These are phyloP conservation scores for Cyrtodaria siliqua DNA, from an alignment of 2,888 invertebrate genomes.

Conservation along the genomic window DNA sequence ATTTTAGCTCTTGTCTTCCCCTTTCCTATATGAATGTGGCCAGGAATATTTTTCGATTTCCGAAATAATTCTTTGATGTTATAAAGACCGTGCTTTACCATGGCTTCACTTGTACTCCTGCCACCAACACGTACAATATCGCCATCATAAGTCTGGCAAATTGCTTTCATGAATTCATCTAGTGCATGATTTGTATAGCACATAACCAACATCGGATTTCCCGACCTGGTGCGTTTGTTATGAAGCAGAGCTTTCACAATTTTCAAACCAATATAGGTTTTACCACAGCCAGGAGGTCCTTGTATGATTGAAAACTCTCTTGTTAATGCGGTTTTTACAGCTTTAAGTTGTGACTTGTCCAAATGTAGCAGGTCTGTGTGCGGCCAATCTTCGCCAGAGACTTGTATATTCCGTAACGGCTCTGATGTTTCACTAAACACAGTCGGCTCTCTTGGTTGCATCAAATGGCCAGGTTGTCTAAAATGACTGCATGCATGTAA, in stretches of 20 bases:
- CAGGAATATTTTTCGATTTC: not conserved
- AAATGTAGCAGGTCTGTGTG: conserved; percentile 58
- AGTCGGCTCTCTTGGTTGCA: not conserved
- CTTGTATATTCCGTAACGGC: not conserved
- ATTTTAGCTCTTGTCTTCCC: not conserved
- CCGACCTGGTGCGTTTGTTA: too few species aligned
- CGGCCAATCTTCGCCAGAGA: conserved; percentile 12
- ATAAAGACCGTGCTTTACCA: conserved; percentile 65
- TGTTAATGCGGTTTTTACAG: conserved; percentile 78
- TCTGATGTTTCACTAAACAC: not conserved
- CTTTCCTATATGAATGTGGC: not conserved
- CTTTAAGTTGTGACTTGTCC: conserved; percentile 79
- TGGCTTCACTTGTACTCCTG: conserved; percentile 67
- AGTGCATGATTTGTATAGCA: conserved; percentile 85
- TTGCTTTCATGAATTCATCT: conserved; percentile 83
- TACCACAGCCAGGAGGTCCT: conserved; percentile 95
- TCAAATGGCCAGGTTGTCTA: not conserved
- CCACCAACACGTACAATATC: conserved; percentile 82
- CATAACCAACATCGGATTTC: conserved; percentile 79
- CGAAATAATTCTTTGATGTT: conserved; percentile 17
- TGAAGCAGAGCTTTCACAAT: conserved; percentile 89
- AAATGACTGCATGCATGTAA: not conserved
- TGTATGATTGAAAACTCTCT: conserved; percentile 82
- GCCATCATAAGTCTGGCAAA: conserved; percentile 62
- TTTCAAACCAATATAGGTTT: conserved; percentile 92